Percentiles rank a stretch among this genome's conserved stretches.
phyloP scores from a whole-genome alignment of 2,113 vertebrate species.

The Mobula birostris region DNA sequence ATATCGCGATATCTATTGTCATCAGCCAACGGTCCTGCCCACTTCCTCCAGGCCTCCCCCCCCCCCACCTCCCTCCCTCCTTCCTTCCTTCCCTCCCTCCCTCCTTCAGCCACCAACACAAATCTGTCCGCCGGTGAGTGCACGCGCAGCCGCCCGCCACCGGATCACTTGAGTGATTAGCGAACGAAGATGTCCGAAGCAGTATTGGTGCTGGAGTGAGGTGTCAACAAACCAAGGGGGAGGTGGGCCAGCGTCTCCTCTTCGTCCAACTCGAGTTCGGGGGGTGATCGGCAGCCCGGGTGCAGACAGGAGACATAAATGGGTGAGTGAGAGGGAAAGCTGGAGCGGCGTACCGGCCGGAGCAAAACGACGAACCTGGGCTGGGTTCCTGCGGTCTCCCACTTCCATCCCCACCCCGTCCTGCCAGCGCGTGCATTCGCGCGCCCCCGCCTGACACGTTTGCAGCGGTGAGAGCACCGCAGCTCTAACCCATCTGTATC shows the following conservation, averaged over 20 bases:
- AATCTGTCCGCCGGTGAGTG: neutral
- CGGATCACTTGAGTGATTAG: neutral
- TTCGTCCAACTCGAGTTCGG: conserved; percentile 12
- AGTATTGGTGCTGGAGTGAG: neutral
- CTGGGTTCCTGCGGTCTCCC: neutral
- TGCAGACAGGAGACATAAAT: neutral
- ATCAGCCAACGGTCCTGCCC: neutral
- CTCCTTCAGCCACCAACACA: neutral
- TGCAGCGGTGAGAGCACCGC: neutral
- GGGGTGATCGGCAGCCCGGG: neutral
- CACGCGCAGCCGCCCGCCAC: neutral
- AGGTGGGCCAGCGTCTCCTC: neutral
- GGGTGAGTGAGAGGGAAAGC: neutral
- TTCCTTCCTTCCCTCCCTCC: no score
- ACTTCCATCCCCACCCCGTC: neutral
- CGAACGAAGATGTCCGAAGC: neutral
- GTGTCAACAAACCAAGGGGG: neutral
- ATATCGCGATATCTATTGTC: neutral
- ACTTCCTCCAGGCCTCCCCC: neutral
- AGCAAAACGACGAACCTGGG: no score
- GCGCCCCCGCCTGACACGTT: conserved; percentile 17
- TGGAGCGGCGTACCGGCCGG: neutral
- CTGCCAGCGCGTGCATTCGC: neutral
- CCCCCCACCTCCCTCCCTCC: neutral
- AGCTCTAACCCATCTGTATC: neutral